A percentile compares a stretch with the other conserved stretches of the same genome.
These are phyloP conservation scores for Lordiphosa collinella DNA, from an alignment of 1,140 invertebrate genomes.

Conservation along the genomic window DNA sequence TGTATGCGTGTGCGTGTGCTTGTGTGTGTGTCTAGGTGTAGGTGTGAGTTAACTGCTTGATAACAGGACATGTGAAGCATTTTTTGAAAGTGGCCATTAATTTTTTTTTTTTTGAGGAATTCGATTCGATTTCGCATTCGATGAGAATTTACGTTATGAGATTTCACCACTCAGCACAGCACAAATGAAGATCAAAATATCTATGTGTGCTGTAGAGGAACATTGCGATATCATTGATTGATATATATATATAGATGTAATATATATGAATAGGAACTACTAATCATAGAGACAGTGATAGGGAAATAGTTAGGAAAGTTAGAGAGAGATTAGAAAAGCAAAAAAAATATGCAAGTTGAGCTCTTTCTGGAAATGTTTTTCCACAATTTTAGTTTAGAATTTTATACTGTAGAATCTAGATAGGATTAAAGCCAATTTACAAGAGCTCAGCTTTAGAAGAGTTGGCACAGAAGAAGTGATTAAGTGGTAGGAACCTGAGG, in stretches of 20 bases:
- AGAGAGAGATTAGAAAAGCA: slow-evolving; percentile 4
- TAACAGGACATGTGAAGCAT: slow-evolving; percentile 39
- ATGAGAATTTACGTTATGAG: slow-evolving; percentile 79
- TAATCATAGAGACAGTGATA: slow-evolving; percentile 24
- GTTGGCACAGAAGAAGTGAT: not conserved
- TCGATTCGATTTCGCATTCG: slow-evolving; percentile 52
- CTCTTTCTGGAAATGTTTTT: slow-evolving; percentile 29
- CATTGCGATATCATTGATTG: slow-evolving; percentile 13
- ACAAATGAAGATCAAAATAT: slow-evolving; percentile 49
- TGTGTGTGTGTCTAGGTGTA: slow-evolving; percentile 19
- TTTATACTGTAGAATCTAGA: not conserved
- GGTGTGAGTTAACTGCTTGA: slow-evolving; percentile 47
- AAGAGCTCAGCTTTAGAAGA: slow-evolving; percentile 60
- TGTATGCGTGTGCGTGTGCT: slow-evolving; percentile 16
- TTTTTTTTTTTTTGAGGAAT: slow-evolving; percentile 18
- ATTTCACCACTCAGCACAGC: slow-evolving; percentile 77
- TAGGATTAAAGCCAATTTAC: slow-evolving; percentile 40
- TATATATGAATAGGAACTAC: slow-evolving; percentile 10
- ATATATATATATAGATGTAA: slow-evolving; percentile 21
- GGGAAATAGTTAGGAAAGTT: slow-evolving; percentile 22
- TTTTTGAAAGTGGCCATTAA: slow-evolving; percentile 38
- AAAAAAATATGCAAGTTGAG: slow-evolving; percentile 56
- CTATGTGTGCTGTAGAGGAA: slow-evolving; percentile 20
- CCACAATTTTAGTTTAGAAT: slow-evolving; percentile 13
- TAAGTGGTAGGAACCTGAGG: slow-evolving; percentile 7